Base-by-base conservation (phyloP, 2,888 invertebrate genomes). In the Perithous albicinctus region DNA sequence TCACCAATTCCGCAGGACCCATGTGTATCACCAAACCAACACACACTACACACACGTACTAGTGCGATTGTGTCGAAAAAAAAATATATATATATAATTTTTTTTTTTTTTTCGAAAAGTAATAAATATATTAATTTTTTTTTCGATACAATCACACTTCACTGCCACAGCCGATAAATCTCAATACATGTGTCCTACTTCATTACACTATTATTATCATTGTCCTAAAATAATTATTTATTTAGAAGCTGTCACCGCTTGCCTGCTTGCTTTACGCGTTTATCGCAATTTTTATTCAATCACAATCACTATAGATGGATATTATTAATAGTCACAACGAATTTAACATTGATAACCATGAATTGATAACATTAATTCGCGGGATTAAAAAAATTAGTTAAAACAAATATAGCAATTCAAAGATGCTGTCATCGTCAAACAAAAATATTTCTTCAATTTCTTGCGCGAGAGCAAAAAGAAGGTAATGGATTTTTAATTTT, bases 1-100 rank as follows among this genome's bases (percentile, higher is more conserved):
- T 91, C 90, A 90, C 87, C 90, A 90, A 89, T 89, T 89, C 88
- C 89, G 88, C 91, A 88, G 92, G 90, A 90, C 87, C 87, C 87
- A 90, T 89, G 87, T 89, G 87, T 88, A 74, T 82, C 78, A 70
- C 66, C 51, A 41, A 67, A 75, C 43, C 78, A 75, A 75, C 66
- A 59, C 41, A 59, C 88, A 86, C 86, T 85, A 89, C 86, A 86
- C 85, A 87, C 86, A 84, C 84, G 80, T 79, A 83, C 66, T 82
- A 38, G 61, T 73, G 2, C 38, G n/a, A 41, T 41, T 51, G 66
- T 63, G 43, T 66, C 20, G 61, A 48, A 20, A 48, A 48, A 46
- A 46, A 48, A 48, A 12, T 29, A 41, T 10, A 41, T 3, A 41
- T n/a, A 41, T 41, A 12, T 41, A 41, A 41, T n/a, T 41, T n/a